Evolutionary conservation across 2,888 invertebrate genomes (phyloP).

Genomic region (Gastrophysa polygoni): DNA sequence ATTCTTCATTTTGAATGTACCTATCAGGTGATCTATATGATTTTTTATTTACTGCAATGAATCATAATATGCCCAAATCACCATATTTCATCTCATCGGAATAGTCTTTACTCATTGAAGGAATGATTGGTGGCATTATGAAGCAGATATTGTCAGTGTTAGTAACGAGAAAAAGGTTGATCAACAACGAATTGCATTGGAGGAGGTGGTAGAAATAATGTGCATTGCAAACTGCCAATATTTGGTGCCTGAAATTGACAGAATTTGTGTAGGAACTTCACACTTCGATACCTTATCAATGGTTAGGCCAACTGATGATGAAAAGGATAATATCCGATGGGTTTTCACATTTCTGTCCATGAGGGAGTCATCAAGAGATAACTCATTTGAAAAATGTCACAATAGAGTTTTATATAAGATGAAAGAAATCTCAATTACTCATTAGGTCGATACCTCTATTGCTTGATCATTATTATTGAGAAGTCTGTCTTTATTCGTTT

Average conservation of each 20-base stretch:
- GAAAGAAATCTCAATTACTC: constrained; percentile 19
- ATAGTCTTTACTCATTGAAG: too few relatives aligned
- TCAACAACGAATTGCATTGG: not conserved
- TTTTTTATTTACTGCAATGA: too few relatives aligned
- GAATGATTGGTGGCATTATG: too few relatives aligned
- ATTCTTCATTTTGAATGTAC: too few relatives aligned
- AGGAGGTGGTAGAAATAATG: not conserved
- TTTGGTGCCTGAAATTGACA: constrained; percentile 14
- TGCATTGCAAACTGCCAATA: not conserved
- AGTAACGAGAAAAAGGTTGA: not conserved
- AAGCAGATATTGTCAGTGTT: not conserved
- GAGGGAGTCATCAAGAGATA: constrained; percentile 1
- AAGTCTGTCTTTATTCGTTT: constrained; percentile 61
- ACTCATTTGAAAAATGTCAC: constrained; percentile 6
- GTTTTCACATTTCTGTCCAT: constrained; percentile 5
- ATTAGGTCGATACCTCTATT: constrained; percentile 67
- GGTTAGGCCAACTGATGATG: constrained; percentile 1
- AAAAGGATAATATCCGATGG: constrained; percentile 6
- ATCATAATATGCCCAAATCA: too few relatives aligned
- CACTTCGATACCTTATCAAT: constrained; percentile 27
- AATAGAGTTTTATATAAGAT: not conserved
- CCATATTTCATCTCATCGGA: too few relatives aligned
- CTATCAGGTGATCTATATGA: too few relatives aligned
- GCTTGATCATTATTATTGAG: constrained; percentile 67
- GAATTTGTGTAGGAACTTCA: constrained; percentile 50